Evolutionary conservation across 2,113 vertebrate genomes (phyloP).

Genomic region (Scomber colias): DNA sequence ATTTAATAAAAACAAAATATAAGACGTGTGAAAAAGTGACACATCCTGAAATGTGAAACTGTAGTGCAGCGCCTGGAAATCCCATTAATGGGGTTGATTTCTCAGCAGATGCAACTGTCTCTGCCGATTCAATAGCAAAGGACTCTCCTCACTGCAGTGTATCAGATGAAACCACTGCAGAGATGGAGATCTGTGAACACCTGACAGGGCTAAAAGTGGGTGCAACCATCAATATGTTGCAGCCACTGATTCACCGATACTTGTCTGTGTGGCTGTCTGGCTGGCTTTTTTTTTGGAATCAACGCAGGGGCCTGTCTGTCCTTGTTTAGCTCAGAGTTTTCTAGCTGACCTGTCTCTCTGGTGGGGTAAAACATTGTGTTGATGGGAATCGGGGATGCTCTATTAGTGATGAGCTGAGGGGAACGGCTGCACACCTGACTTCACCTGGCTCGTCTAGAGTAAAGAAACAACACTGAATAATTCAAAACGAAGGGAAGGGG

Average conservation of each 20-base stretch:
- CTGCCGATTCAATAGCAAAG: slow-evolving; percentile 13
- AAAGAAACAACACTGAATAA: background rate
- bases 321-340: slow-evolving; percentile 46
- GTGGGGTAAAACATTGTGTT: slow-evolving; percentile 11
- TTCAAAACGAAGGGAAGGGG: background rate
- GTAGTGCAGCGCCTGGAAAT: background rate
- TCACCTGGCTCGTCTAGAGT: slow-evolving; percentile 21
- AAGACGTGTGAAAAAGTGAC: background rate
- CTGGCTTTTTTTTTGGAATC: slow-evolving; percentile 29
- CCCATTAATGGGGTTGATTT: background rate
- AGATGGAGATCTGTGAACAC: slow-evolving; percentile 33
- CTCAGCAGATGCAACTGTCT: background rate
- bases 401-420: slow-evolving; percentile 56
- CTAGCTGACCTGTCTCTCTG: slow-evolving; percentile 15
- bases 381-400: slow-evolving; percentile 24
- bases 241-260: slow-evolving; percentile 43
- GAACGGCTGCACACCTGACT: slow-evolving; percentile 56
- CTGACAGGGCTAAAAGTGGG: slow-evolving; percentile 32
- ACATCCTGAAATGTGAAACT: background rate
- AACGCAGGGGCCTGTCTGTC: slow-evolving; percentile 31
- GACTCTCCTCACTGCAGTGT: slow-evolving; percentile 25
- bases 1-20: background rate
- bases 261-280: slow-evolving; percentile 13
- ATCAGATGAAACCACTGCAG: slow-evolving; percentile 45
- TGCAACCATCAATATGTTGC: slow-evolving; percentile 40